These are phyloP conservation scores for Camponotus floridanus DNA, from an alignment of 1,140 invertebrate species.

Conservation along the genomic window DNA sequence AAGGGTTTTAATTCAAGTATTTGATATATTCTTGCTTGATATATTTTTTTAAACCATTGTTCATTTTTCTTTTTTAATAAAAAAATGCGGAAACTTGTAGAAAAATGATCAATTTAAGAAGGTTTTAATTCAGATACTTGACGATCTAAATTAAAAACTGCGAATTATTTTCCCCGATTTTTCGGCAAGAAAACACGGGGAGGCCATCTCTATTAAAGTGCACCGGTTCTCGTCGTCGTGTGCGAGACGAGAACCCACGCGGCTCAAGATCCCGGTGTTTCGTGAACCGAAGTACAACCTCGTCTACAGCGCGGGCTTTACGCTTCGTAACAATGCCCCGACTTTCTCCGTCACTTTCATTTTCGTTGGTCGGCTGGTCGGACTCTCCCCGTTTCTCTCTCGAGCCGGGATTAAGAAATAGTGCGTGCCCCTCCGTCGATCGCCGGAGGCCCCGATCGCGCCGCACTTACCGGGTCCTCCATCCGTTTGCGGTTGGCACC, in stretches of 20 bases:
- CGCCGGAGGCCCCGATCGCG: conserved; percentile 44
- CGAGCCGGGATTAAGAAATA: conserved; percentile 82
- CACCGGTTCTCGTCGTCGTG: conserved; percentile 10
- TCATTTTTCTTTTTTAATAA: neutral
- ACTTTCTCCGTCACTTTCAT: conserved; percentile 86
- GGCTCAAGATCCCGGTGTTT: conserved; percentile 61
- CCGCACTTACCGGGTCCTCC: conserved; percentile 50
- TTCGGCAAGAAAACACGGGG: neutral
- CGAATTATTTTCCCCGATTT: neutral
- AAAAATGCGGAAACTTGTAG: neutral
- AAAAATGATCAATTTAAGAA: neutral
- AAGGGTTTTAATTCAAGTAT: no score
- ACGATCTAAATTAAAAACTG: neutral
- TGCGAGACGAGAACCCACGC: conserved; percentile 15
- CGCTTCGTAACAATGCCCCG: conserved; percentile 85
- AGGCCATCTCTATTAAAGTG: neutral
- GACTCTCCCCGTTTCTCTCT: conserved; percentile 67
- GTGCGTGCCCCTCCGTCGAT: conserved; percentile 78
- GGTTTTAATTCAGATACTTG: no score
- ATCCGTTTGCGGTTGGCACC: conserved; percentile 68
- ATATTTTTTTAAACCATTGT: neutral
- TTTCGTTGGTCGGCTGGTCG: conserved; percentile 82
- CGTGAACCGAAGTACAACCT: conserved; percentile 59
- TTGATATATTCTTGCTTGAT: no score
- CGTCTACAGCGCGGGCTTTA: conserved; percentile 77